Evolutionary conservation across 1,140 invertebrate genomes (phyloP), one percentile per base, ranked within the genome.

Genomic region (Coboldia fuscipes): DNA sequence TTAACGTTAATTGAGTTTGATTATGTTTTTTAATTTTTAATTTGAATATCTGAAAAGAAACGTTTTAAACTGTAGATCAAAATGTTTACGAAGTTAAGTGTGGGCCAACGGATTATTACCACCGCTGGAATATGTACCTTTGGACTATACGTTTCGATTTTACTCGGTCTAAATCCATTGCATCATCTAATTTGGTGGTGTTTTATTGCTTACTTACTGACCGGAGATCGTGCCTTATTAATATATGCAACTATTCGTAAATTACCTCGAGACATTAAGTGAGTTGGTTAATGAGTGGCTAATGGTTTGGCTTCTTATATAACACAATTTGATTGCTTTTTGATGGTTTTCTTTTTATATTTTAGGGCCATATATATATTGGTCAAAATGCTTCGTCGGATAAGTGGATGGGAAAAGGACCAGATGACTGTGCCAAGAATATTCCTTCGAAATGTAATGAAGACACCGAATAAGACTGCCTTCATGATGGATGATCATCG

Each of bases 401-500:
- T 65, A 10, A 48, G 58, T 35, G 44, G 47, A 35, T 69, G 63
- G 64, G 67, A 70, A 39, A 54, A 48, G 14, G 45, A 45, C 10
- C 54, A 63, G 17, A 56, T 56, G 13, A 70, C 70, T 0, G 66
- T 77, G 7, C 61, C 70, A 0, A 58, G 56, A 28, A 42, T 70
- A 7, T 80, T 80, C 45, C 51, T 58, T n/a, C 54, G 58, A 30
- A 49, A 61, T 2, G 66, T 63, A 0, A 55, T 57, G 14, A 60
- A 59, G 45, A 52, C 63, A 31, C 75, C 75, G 0, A 51, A 73
- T 6, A 79, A 78, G 48, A 49, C 69, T 4, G 73, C 71, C 4
- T 75, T 80, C 29, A 58, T 80, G 18, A 77, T 72, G 51, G 73
- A 78, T 41, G 70, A 82, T 32, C 56, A 71, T 37, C 51, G 60